A percentile compares a stretch with the other conserved stretches of the same genome.
phyloP scores from a whole-genome alignment of 2,888 invertebrate species.

The Agrochola lychnidis region DNA sequence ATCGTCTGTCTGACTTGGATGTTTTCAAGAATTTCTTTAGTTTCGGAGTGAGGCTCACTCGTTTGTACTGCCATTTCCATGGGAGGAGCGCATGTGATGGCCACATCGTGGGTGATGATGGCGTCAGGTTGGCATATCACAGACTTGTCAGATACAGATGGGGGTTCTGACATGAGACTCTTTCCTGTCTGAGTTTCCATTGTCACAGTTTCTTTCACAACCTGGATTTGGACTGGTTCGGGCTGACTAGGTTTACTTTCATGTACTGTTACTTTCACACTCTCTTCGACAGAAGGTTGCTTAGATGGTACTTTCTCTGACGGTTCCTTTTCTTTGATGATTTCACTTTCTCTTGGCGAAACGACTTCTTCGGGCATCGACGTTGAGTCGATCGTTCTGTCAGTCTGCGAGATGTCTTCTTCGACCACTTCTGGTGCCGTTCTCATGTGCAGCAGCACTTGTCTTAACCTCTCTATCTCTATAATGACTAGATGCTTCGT shows the following conservation, averaged over 20 bases:
- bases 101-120: slow-evolving; percentile 86
- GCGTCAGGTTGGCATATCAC: slow-evolving; percentile 82
- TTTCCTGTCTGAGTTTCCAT: slow-evolving; percentile 93
- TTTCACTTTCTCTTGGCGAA: slow-evolving; percentile 77
- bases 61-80: slow-evolving; percentile 92
- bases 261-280: slow-evolving; percentile 69
- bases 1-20: slow-evolving; percentile 92
- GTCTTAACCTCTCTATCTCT: slow-evolving; percentile 90
- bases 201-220: slow-evolving; percentile 71
- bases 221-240: slow-evolving; percentile 60
- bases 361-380: slow-evolving; percentile 94
- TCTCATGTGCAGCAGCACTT: slow-evolving; percentile 84
- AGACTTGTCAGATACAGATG: slow-evolving; percentile 85
- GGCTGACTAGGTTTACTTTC: slow-evolving; percentile 73
- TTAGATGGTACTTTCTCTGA: slow-evolving; percentile 68
- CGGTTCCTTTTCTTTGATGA: slow-evolving; percentile 62
- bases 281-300: slow-evolving; percentile 62
- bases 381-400: slow-evolving; percentile 92
- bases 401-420: slow-evolving; percentile 89
- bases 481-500: slow-evolving; percentile 91
- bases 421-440: slow-evolving; percentile 83
- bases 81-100: slow-evolving; percentile 88
- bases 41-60: slow-evolving; percentile 86
- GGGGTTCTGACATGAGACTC: slow-evolving; percentile 88
- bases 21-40: slow-evolving; percentile 90